Percentiles rank a stretch among this genome's conserved stretches.
Evolutionary conservation across 2,797 vertebrate genomes (phyloP).

Genomic region (Gambusia yucatana): DNA sequence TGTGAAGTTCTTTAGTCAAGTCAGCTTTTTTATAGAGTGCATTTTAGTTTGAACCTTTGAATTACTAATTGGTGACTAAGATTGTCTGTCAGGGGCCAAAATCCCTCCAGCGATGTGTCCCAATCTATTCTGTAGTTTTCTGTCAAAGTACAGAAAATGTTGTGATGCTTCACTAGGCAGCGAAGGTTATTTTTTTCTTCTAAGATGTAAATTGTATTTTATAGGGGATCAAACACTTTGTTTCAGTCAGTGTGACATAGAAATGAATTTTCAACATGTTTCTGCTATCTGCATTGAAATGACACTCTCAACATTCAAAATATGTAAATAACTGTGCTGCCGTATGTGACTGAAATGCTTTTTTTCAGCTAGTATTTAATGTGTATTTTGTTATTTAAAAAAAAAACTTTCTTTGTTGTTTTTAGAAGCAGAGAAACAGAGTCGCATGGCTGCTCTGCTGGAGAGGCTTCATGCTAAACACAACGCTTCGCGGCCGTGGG

Average conservation of each 20-base stretch:
- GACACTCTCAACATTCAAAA: not conserved
- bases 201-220: not conserved
- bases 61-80: not conserved
- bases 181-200: too few species aligned
- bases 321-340: not conserved
- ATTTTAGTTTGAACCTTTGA: not conserved
- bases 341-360: not conserved
- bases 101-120: not conserved
- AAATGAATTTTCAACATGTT: not conserved
- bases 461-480: constrained; percentile 95
- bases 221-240: not conserved
- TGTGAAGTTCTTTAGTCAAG: not conserved
- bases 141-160: not conserved
- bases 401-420: constrained; percentile 1
- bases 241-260: not conserved
- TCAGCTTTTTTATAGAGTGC: not conserved
- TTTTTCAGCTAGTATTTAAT: not conserved
- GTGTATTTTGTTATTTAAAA: not conserved
- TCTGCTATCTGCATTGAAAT: not conserved
- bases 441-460: constrained; percentile 89
- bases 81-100: not conserved
- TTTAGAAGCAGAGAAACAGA: constrained; percentile 91
- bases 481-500: constrained; percentile 93
- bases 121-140: not conserved
- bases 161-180: not conserved